These are phyloP conservation scores for Marmota monax DNA, from an alignment of 2,113 vertebrate species.

Conservation along the genomic window DNA sequence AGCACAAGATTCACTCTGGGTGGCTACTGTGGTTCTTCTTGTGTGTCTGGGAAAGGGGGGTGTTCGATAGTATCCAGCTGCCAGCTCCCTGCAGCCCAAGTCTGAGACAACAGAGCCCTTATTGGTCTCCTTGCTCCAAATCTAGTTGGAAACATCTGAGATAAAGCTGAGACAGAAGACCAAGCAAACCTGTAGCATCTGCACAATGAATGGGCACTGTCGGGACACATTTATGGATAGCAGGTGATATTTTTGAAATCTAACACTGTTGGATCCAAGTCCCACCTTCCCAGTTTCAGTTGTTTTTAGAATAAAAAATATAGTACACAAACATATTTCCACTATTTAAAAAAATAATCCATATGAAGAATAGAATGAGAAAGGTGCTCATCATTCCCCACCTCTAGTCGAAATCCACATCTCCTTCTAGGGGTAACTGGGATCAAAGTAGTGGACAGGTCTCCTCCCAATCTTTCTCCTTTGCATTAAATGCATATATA, in stretches of 20 bases:
- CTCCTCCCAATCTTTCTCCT: not conserved
- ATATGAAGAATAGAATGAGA: not conserved
- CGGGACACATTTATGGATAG: not conserved
- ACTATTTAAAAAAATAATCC: not conserved
- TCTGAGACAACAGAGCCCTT: conserved; percentile 1
- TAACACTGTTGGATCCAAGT: not conserved
- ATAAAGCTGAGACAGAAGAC: not conserved
- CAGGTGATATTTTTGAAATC: not conserved
- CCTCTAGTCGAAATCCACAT: not conserved
- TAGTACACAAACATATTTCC: not conserved
- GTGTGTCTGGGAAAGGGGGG: conserved; percentile 68
- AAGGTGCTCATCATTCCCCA: not conserved
- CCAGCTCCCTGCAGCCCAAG: not conserved
- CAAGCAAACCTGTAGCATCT: not conserved
- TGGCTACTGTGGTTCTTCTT: conserved; percentile 75
- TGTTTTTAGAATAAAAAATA: conserved; percentile 8
- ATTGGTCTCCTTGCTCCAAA: not conserved
- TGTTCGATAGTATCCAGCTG: conserved; percentile 67
- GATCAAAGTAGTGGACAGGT: not conserved
- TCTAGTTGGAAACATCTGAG: conserved; percentile 10
- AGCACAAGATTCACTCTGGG: conserved; percentile 61
- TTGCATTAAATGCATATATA: not conserved
- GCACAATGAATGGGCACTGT: not conserved
- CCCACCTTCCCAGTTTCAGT: not conserved
- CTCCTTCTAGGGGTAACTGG: not conserved